Evolutionary conservation across 2,888 invertebrate genomes (phyloP).

Genomic region (Mylabris sibirica): DNA sequence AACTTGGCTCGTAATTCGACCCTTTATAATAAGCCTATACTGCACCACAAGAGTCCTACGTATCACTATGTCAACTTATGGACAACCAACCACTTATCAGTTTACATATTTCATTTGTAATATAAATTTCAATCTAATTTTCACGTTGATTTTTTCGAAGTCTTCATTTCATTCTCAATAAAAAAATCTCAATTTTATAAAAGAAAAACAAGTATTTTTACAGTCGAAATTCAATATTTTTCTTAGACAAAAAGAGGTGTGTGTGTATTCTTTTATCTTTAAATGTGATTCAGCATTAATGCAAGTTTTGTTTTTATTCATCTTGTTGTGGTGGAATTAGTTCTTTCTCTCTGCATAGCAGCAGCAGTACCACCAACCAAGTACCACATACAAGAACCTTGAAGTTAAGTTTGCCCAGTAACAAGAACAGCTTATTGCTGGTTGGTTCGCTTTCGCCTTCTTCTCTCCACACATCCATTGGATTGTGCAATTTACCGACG

Average conservation of each 20-base stretch:
- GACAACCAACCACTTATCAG: constrained; percentile 10
- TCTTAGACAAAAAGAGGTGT: neutral
- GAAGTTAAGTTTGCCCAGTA: constrained; percentile 17
- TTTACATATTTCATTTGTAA: neutral
- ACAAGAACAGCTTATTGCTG: constrained; percentile 22
- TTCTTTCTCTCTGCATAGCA: neutral
- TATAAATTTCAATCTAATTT: neutral
- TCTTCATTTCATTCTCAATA: neutral
- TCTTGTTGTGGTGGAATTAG: neutral
- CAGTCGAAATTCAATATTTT: neutral
- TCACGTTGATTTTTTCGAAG: neutral
- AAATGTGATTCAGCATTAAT: neutral
- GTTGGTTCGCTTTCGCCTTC: constrained; percentile 15
- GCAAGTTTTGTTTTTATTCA: neutral
- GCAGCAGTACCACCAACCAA: neutral
- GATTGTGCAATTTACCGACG: constrained; percentile 31
- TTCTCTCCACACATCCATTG: constrained; percentile 19
- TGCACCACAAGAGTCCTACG: constrained; percentile 12
- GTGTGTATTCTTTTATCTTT: neutral
- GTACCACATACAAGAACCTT: neutral
- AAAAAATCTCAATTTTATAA: neutral
- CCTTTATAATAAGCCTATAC: constrained; percentile 12
- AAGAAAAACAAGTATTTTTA: neutral
- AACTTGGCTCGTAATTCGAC: constrained; percentile 8
- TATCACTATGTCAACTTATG: constrained; percentile 11